Evolutionary conservation across 1,140 invertebrate genomes (phyloP), one percentile per base, ranked within the genome.

Genomic region (Drosophila kurseongensis): DNA sequence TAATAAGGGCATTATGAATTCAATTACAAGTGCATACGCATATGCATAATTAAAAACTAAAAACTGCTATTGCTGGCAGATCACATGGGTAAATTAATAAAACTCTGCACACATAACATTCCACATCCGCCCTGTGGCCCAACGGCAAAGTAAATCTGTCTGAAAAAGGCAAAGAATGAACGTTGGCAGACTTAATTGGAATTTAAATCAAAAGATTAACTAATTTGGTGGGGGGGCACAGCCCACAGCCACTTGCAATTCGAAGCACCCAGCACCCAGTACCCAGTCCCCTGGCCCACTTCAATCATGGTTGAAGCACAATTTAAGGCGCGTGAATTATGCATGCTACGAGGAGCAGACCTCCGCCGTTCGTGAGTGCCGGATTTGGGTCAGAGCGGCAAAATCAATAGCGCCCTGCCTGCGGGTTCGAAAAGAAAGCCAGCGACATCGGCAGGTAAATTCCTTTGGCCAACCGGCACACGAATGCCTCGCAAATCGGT

Each of bases 381-480:
- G 63, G 60, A 86, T 79, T 76, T 83, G 75, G 82, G 83, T 86
- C 83, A 86, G 54, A 72, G 59, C 32, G 68, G 62, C 75, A 82
- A 86, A 88, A 89, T 86, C 83, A 86, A 86, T 86, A 79, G 56
- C 62, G 41, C 16, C 3, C 60, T 6, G 60, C 10, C 55, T 35
- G 27, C 44, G 42, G 38, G 5, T 38, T 48, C 12, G 0, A 16
- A 35, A 51, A 35, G 23, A 35, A 57, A 1, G 8, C 3, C n/a
- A 44, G 16, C 48, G 27, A 45, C 45, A 75, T 41, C 54, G 52
- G 14, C 54, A 56, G 63, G 62, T 40, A 48, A 76, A 67, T 45
- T 59, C 48, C 50, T 75, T 4, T 44, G 32, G 47, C 29, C 4
- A 23, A 23, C 23, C 23, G 23, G 23, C 23, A 23, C 45, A 63